Conservation (phyloP, 37 sponge, comb jelly and placozoan species). For the Tethya wilhelma region DNA sequence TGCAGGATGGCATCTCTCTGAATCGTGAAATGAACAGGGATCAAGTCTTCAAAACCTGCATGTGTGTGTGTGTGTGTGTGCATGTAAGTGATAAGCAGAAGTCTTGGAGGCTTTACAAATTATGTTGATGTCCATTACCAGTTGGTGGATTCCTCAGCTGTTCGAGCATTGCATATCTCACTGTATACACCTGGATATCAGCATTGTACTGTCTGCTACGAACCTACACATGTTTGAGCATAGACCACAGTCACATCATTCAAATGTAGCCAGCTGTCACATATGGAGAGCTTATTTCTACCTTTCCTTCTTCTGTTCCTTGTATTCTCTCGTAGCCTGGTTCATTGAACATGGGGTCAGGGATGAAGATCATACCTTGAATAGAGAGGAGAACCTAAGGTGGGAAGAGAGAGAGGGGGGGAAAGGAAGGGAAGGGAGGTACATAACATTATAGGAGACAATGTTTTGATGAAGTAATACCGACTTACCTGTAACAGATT, state of each 20-base stretch:
- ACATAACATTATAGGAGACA: background rate
- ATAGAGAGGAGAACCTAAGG: constrained; percentile 91
- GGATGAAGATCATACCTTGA: constrained; percentile 88
- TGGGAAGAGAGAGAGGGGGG: background rate
- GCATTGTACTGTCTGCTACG: constrained; percentile 77
- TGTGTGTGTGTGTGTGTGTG: background rate
- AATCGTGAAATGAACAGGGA: constrained; percentile 77
- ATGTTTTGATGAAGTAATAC: background rate
- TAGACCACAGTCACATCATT: background rate
- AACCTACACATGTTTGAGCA: constrained; percentile 30
- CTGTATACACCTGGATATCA: constrained; percentile 70
- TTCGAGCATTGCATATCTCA: constrained; percentile 87
- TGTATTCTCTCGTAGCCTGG: constrained; percentile 89
- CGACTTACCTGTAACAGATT: constrained; percentile 62
- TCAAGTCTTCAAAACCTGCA: constrained; percentile 78
- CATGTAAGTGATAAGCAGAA: too few species aligned
- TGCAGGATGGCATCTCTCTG: constrained; percentile 63
- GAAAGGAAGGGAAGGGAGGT: background rate
- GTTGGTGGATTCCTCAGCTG: constrained; percentile 78
- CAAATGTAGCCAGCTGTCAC: background rate
- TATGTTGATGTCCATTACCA: constrained; percentile 34
- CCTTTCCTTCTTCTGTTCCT: constrained; percentile 84
- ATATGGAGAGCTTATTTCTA: constrained; percentile 11
- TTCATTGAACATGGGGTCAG: constrained; percentile 95
- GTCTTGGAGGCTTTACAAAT: too few species aligned